phyloP scores from a whole-genome alignment of 2,113 vertebrate species.

The Mellivora capensis region DNA sequence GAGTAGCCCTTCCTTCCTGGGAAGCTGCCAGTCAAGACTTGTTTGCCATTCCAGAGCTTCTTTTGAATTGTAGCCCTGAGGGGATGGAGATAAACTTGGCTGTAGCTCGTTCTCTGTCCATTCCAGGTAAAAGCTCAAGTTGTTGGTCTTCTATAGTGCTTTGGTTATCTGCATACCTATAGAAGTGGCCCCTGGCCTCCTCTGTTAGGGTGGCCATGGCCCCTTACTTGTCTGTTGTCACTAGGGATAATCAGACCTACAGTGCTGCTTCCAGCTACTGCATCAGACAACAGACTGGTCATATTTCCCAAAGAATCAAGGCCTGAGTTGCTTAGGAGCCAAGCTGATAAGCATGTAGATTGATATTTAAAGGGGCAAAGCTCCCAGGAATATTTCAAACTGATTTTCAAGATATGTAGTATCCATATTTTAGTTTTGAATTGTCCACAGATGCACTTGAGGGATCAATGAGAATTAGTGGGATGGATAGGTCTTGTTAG shows the following conservation, averaged over 20 bases:
- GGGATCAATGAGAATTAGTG: neutral
- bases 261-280: conserved; percentile 31
- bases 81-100: neutral
- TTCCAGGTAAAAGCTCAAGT: neutral
- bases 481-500: neutral
- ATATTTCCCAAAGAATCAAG: conserved; percentile 14
- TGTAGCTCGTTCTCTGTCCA: neutral
- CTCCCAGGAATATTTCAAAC: conserved; percentile 22
- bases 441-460: neutral
- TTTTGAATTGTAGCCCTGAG: neutral
- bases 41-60: neutral
- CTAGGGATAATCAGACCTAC: neutral
- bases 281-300: conserved; percentile 13
- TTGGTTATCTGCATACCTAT: neutral
- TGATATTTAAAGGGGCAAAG: conserved; percentile 48
- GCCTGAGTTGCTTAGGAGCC: neutral
- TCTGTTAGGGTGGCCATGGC: neutral
- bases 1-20: neutral
- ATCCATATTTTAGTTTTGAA: neutral
- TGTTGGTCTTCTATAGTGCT: neutral
- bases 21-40: neutral
- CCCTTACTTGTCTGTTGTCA: neutral
- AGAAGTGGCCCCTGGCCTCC: neutral
- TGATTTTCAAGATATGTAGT: neutral
- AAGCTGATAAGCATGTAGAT: neutral